Conservation (phyloP, 1,140 invertebrate species). For the Thaumatotibia leucotreta region DNA sequence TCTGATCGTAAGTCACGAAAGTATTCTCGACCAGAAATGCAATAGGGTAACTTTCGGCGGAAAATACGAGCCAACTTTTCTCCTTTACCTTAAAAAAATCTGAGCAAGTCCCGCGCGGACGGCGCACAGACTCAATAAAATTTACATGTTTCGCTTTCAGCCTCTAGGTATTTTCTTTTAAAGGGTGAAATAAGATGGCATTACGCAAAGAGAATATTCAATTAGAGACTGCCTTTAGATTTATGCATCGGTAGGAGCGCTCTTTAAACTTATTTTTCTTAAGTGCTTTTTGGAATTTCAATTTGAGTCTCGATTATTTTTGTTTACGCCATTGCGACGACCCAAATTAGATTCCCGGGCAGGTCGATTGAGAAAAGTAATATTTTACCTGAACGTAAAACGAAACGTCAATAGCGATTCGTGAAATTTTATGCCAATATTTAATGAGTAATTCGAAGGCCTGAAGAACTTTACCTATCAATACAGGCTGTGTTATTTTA, state of each 20-base stretch:
- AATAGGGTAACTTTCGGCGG: constrained; percentile 59
- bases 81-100: constrained; percentile 66
- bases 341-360: neutral
- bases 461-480: constrained; percentile 21
- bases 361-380: constrained; percentile 8
- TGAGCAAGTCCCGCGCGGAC: constrained; percentile 32
- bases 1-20: constrained; percentile 59
- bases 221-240: constrained; percentile 69
- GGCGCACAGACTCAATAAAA: constrained; percentile 66
- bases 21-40: constrained; percentile 58
- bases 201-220: constrained; percentile 73
- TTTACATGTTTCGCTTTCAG: constrained; percentile 73
- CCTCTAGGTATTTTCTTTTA: constrained; percentile 68
- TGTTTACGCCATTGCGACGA: constrained; percentile 20
- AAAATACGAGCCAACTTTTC: constrained; percentile 68
- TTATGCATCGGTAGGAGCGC: constrained; percentile 49
- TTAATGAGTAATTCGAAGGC: constrained; percentile 1
- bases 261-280: constrained; percentile 49
- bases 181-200: constrained; percentile 68
- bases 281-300: constrained; percentile 24
- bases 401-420: constrained; percentile 2
- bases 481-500: neutral
- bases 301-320: constrained; percentile 31
- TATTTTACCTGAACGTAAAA: constrained; percentile 9
- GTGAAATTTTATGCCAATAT: neutral